Evolutionary conservation across 2,113 vertebrate species (phyloP), one percentile per base, ranked within the genome.

Genomic region (Gobio gobio): DNA sequence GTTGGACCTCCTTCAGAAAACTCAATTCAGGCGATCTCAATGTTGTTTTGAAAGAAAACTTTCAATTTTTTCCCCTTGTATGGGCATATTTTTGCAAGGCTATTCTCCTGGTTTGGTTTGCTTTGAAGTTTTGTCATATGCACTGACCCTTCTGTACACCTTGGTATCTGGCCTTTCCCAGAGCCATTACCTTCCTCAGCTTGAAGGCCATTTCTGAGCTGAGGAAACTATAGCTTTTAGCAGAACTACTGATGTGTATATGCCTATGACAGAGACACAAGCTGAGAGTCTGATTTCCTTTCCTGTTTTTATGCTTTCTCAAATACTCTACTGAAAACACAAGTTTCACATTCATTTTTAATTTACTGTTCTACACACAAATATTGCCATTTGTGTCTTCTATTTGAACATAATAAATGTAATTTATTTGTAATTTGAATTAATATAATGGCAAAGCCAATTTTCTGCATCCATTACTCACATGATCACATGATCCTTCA

Each of bases 301-400:
- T 14, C 43, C 73, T 75, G 4, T 29, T 20, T 58, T 33, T 45
- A 54, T 61, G 56, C 59, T 81, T 79, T 85, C 78, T 84, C 63
- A 80, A 63, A 86, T 8, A 33, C 74, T 79, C 20, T 29, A 49
- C 45, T 33, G 85, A 79, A 78, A 75, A 86, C 74, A 89, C 58
- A 73, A 14, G 43, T 76, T 59, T 51, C 85, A 83, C 82, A 78
- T 89, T 92, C 83, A 87, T 90, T 90, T 93, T 92, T 75, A 85
- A 77, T 90, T 91, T 90, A 86, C 64, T 68, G 61, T 90, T 87
- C 80, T 85, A 87, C 61, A 26, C 59, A 63, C n/a, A 63, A 14
- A 14, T 26, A 64, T 13, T 16, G 5, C 16, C 2, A 66, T 66
- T 33, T 66, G 13, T 66, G 63, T 29, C 24, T 40, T 40, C 6